Base-by-base conservation (phyloP, 2,888 invertebrate genomes). In the Periphyllus acericola region DNA sequence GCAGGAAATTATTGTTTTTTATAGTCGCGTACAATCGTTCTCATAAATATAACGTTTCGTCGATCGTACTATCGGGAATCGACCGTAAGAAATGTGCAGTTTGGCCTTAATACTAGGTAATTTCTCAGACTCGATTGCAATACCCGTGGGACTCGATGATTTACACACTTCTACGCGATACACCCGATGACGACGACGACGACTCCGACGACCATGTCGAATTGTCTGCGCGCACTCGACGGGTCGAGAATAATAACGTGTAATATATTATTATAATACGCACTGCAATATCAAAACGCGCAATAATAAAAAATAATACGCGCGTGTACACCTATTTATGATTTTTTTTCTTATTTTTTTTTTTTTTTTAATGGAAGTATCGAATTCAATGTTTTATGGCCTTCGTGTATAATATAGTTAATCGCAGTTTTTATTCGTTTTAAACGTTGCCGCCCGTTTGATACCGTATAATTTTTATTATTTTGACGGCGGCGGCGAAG, bases 381-480 rank as follows among this genome's bases (percentile, higher is more conserved):
- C 72, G 86, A 79, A 86, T 79, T 72, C 86, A 32, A 86, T 80
- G 72, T 79, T 60, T 85, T 85, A 86, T 29, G 79, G 29, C 78
- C 72, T 86, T 79, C 86, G 71, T 71, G 36, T 46, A 68, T 68
- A 68, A 21, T 29, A 21, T 52, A n/a, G 74, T 75, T 75, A 75
- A 83, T 83, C 83, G 60, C 83, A 74, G 75, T 83, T 83, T 75
- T 75, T 75, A 79, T 76, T 80, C 78, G 86, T 86, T 83, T 74
- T 80, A 86, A 80, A 80, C 86, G 86, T 79, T 80, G 60, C 86
- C 86, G 86, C 86, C 52, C 66, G 71, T 79, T 80, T 80, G 86
- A 86, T 86, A 86, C 79, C 72, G 86, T 86, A 86, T 86, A 71
- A 86, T 79, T 86, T 86, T 86, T 86, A 86, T 86, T 86, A 86